phyloP scores from a whole-genome alignment of 1,140 invertebrate genomes.

The Wiebesia pumilae region DNA sequence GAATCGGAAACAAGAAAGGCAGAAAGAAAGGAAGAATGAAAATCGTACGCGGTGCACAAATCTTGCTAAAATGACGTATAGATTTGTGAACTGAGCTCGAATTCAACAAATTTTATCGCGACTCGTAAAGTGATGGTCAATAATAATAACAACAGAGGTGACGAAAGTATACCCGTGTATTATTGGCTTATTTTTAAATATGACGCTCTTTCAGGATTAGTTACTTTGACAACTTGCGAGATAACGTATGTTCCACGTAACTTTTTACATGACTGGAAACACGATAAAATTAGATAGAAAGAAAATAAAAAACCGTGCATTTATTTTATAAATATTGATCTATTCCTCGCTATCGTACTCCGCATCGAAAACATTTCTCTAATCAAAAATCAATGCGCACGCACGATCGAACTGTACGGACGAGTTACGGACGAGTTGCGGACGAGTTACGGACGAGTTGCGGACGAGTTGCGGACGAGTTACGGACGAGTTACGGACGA shows the following conservation, averaged over 20 bases:
- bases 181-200: background rate
- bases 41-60: background rate
- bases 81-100: background rate
- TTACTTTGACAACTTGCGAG: background rate
- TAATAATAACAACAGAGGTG: conserved; percentile 3
- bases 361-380: background rate
- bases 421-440: no score
- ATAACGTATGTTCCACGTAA: background rate
- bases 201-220: background rate
- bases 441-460: no score
- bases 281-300: background rate
- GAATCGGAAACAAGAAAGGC: no score
- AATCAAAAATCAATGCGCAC: conserved; percentile 20
- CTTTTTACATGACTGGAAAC: background rate
- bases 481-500: no score
- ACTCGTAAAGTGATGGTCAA: background rate
- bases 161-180: background rate
- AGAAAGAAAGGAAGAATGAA: background rate
- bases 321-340: background rate
- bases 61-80: background rate
- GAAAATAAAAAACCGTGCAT: background rate
- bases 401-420: background rate
- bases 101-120: background rate
- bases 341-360: background rate
- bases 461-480: no score